Conservation (phyloP, 2,797 vertebrate genomes). For the Rousettus madagascariensis region DNA sequence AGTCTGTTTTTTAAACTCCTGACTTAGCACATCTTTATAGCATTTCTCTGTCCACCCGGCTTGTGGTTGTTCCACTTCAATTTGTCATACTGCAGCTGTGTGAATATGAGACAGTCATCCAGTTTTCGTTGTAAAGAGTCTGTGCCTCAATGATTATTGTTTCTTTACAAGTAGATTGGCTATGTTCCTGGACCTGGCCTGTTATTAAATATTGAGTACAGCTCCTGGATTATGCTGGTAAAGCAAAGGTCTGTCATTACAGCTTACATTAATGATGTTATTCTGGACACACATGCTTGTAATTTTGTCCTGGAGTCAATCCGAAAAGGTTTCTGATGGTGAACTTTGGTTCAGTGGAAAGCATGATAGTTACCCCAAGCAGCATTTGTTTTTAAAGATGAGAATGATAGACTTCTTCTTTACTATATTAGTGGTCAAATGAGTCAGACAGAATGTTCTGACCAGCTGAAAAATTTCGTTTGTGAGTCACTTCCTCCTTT, state of each 20-base stretch:
- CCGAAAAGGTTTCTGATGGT: not conserved
- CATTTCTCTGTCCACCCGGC: not conserved
- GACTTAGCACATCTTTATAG: not conserved
- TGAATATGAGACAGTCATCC: not conserved
- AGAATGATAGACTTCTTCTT: not conserved
- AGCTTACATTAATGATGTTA: not conserved
- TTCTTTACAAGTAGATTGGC: not conserved
- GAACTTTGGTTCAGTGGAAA: slow-evolving; percentile 43
- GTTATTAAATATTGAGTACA: slow-evolving; percentile 47
- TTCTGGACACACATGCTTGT: not conserved
- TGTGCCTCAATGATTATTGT: not conserved
- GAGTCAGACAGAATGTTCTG: slow-evolving; percentile 51
- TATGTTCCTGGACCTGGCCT: slow-evolving; percentile 25
- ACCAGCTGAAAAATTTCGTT: slow-evolving; percentile 49
- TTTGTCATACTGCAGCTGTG: not conserved
- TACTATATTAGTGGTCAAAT: slow-evolving; percentile 16
- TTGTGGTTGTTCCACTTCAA: not conserved
- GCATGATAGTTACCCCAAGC: not conserved
- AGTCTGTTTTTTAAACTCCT: slow-evolving; percentile 10
- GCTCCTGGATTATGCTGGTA: not conserved
- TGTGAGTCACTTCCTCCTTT: slow-evolving; percentile 62
- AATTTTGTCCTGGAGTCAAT: slow-evolving; percentile 8
- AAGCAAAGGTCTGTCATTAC: not conserved
- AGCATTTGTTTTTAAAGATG: slow-evolving; percentile 22
- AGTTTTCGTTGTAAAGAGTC: not conserved